These are phyloP conservation scores for Eledona agricola DNA, from an alignment of 2,888 invertebrate genomes.

Conservation along the genomic window DNA sequence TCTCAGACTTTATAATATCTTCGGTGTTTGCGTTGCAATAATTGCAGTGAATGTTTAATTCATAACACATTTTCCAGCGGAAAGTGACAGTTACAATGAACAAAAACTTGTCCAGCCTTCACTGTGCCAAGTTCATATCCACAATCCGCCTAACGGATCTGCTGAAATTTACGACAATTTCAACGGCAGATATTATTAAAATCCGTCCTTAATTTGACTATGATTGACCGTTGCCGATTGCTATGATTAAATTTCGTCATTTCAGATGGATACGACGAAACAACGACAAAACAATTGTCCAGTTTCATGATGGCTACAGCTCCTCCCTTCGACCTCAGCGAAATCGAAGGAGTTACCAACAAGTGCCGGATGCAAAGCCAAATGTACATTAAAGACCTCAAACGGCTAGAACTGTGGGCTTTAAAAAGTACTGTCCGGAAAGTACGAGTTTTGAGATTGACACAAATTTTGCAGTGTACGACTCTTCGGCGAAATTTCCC, in stretches of 20 bases:
- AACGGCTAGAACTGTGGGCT: slow-evolving; percentile 59
- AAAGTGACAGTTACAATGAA: slow-evolving; percentile 3
- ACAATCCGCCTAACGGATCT: neutral
- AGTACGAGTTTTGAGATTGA: slow-evolving; percentile 4
- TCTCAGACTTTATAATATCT: slow-evolving; percentile 2
- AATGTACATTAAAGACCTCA: slow-evolving; percentile 54
- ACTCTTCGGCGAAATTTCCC: slow-evolving; percentile 60
- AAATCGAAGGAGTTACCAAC: slow-evolving; percentile 51
- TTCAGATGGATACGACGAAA: slow-evolving; percentile 54
- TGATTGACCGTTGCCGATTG: slow-evolving; percentile 4
- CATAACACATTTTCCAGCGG: slow-evolving; percentile 3
- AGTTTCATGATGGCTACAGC: slow-evolving; percentile 50
- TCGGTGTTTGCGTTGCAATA: slow-evolving; percentile 7
- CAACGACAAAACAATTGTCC: slow-evolving; percentile 50
- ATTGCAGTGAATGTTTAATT: slow-evolving; percentile 19
- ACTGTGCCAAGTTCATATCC: slow-evolving; percentile 22
- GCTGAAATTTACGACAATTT: slow-evolving; percentile 13
- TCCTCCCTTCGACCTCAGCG: slow-evolving; percentile 58
- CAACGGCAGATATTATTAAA: slow-evolving; percentile 1
- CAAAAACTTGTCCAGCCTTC: slow-evolving; percentile 7
- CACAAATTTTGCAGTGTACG: slow-evolving; percentile 60
- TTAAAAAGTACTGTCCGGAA: slow-evolving; percentile 56
- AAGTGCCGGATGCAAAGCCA: slow-evolving; percentile 55
- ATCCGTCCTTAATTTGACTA: slow-evolving; percentile 10
- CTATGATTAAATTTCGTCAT: slow-evolving; percentile 31